A percentile compares a stretch with the other conserved stretches of the same genome.
These are phyloP conservation scores for Branchinecta lynchi DNA, from an alignment of 1,140 invertebrate species.

Conservation along the genomic window DNA sequence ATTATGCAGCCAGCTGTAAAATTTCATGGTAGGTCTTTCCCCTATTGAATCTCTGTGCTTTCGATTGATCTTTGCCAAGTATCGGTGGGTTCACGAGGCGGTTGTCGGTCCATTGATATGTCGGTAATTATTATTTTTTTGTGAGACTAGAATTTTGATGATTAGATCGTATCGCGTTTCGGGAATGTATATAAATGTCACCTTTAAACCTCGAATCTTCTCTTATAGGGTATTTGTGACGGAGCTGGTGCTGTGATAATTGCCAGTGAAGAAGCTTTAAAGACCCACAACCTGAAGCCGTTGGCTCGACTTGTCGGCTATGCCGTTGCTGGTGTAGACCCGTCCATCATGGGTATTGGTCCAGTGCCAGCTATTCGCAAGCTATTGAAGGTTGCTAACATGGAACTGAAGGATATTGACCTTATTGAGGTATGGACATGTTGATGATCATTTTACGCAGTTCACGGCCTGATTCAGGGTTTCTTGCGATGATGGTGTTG, in stretches of 20 bases:
- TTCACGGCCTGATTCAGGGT: background rate
- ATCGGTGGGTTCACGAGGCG: no score
- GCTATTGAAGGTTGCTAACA: conserved; percentile 51
- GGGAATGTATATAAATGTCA: no score
- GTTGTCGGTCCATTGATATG: no score
- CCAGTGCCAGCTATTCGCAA: conserved; percentile 79
- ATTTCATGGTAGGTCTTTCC: no score
- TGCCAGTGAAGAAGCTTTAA: conserved; percentile 74
- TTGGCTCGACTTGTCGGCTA: conserved; percentile 59
- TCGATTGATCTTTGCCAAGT: no score
- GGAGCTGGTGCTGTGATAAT: conserved; percentile 80
- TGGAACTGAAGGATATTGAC: conserved; percentile 72
- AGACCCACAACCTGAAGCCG: conserved; percentile 59
- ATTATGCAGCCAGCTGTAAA: no score
- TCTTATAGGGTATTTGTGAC: conserved; percentile 74
- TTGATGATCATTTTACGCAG: background rate
- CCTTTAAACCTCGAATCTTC: conserved; percentile 17
- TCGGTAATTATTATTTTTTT: no score
- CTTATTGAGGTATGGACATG: conserved; percentile 60
- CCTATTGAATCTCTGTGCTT: no score
- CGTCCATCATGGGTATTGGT: conserved; percentile 71
- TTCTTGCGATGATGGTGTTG: background rate
- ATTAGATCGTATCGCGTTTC: no score
- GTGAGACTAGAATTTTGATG: no score
- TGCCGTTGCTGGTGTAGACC: conserved; percentile 61